Evolutionary conservation across 92 coral and sea anemone species (phyloP).

Genomic region (Porites lobata): DNA sequence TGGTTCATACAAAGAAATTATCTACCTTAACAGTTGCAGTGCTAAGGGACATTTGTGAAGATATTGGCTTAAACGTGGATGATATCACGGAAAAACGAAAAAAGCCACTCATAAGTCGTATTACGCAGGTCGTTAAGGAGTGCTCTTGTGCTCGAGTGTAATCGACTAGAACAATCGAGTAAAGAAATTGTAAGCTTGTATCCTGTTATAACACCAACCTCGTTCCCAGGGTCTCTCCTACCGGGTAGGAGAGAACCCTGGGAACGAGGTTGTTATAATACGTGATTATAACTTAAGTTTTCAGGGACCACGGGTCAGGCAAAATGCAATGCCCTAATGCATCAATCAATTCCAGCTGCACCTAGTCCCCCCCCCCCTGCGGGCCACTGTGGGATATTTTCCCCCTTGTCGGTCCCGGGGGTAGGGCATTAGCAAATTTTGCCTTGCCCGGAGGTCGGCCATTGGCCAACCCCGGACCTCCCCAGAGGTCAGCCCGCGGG

Average conservation of each 20-base stretch:
- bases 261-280: no score
- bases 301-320: conserved; percentile 5
- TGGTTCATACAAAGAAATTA: conserved; percentile 25
- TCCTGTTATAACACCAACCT: conserved; percentile 11
- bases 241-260: no score
- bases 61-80: conserved; percentile 34
- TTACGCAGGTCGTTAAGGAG: conserved; percentile 33
- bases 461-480: no score
- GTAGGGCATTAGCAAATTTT: conserved; percentile 11
- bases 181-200: conserved; percentile 13
- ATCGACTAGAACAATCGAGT: conserved; percentile 10
- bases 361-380: background rate
- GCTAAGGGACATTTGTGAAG: conserved; percentile 38
- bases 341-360: no score
- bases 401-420: conserved; percentile 10
- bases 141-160: conserved; percentile 13
- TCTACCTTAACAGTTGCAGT: conserved; percentile 22
- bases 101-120: conserved; percentile 41
- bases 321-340: background rate
- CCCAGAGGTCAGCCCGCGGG: background rate
- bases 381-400: conserved; percentile 2
- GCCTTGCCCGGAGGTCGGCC: background rate
- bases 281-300: background rate
- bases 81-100: conserved; percentile 30
- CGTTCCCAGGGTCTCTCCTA: background rate